Conservation (phyloP, 2,888 invertebrate genomes). For the Pammene fasciana region DNA sequence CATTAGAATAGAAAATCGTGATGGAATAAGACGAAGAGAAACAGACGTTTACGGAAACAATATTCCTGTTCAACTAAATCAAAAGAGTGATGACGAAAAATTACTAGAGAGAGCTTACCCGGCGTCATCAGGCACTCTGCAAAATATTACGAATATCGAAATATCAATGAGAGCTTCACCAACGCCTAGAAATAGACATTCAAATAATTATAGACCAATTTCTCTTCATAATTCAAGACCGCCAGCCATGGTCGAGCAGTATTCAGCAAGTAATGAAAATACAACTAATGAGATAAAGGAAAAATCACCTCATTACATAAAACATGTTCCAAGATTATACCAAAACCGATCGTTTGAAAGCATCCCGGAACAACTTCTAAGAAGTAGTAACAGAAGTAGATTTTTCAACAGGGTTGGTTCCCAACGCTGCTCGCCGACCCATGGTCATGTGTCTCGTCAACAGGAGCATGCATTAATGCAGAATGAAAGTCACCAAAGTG, state of each 20-base stretch:
- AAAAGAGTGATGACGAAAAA: conserved; percentile 81
- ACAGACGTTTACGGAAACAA: conserved; percentile 67
- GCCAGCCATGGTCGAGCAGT: conserved; percentile 57
- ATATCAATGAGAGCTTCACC: conserved; percentile 73
- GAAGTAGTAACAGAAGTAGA: conserved; percentile 71
- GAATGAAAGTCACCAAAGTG: conserved; percentile 62
- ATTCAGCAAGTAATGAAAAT: conserved; percentile 64
- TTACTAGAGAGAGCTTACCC: conserved; percentile 71
- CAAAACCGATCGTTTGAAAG: conserved; percentile 80
- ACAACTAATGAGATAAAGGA: conserved; percentile 73
- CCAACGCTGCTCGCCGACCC: conserved; percentile 69
- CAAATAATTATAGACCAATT: conserved; percentile 76
- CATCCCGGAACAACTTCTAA: conserved; percentile 76
- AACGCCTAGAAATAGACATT: conserved; percentile 58
- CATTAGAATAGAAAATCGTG: conserved; percentile 55
- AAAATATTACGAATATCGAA: conserved; percentile 80
- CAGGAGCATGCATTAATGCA: conserved; percentile 63
- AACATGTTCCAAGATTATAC: conserved; percentile 72
- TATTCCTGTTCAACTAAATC: conserved; percentile 63
- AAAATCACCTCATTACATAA: conserved; percentile 73
- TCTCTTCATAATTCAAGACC: conserved; percentile 71
- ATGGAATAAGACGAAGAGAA: conserved; percentile 58
- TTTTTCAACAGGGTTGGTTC: conserved; percentile 78
- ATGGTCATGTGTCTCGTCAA: conserved; percentile 65
- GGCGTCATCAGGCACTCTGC: conserved; percentile 70